These are phyloP conservation scores for Eupelmus urozonus DNA, from an alignment of 2,888 invertebrate genomes.

Conservation along the genomic window DNA sequence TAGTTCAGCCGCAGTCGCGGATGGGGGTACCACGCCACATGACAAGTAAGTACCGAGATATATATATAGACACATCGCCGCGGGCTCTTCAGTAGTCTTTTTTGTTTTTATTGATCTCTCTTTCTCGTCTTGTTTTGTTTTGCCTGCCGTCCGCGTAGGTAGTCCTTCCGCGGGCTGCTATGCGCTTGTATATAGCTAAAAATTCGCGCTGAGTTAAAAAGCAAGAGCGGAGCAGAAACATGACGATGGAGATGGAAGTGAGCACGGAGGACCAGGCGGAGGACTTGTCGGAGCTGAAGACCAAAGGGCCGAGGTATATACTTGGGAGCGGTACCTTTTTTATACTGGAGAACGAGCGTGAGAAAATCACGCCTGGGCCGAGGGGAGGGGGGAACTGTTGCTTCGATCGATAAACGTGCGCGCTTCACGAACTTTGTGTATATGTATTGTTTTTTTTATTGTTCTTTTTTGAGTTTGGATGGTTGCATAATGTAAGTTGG, in stretches of 20 bases:
- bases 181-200: slow-evolving; percentile 35
- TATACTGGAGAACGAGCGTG: slow-evolving; percentile 11
- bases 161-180: slow-evolving; percentile 18
- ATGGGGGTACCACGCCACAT: slow-evolving; percentile 8
- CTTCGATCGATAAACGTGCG: slow-evolving; percentile 55
- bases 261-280: slow-evolving; percentile 23
- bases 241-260: slow-evolving; percentile 53
- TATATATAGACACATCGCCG: no score
- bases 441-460: no score
- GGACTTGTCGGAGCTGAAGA: slow-evolving; percentile 36
- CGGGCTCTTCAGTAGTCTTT: slow-evolving; percentile 30
- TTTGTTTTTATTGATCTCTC: slow-evolving; percentile 53
- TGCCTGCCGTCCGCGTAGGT: background rate
- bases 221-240: slow-evolving; percentile 5
- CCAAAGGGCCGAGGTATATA: slow-evolving; percentile 45
- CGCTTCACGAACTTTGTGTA: background rate
- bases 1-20: background rate
- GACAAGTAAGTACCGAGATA: no score
- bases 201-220: background rate
- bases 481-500: no score
- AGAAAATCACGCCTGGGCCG: slow-evolving; percentile 41
- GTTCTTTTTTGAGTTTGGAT: no score
- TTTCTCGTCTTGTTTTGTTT: slow-evolving; percentile 49
- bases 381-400: slow-evolving; percentile 56
- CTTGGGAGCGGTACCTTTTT: background rate